Evolutionary conservation across 2,113 vertebrate genomes (phyloP).

Genomic region (Amazona guildingii): DNA sequence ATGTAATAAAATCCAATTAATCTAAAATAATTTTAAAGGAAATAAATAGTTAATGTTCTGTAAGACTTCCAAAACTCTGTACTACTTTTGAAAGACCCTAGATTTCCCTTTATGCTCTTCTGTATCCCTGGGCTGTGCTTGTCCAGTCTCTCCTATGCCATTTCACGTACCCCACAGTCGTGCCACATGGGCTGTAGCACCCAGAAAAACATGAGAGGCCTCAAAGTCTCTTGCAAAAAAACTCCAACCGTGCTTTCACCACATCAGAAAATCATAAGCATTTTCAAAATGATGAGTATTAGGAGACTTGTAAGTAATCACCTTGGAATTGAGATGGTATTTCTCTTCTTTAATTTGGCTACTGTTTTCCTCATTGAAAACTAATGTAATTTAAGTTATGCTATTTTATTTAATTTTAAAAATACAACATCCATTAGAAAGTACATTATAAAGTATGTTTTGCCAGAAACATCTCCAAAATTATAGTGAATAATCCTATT

Average conservation of each 20-base stretch:
- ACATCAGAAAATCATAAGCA: not conserved
- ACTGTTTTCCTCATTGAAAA: not conserved
- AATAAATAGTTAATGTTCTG: not conserved
- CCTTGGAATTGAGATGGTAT: not conserved
- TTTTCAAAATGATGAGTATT: not conserved
- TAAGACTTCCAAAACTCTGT: not conserved
- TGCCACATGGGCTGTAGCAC: not conserved
- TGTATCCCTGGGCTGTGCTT: not conserved
- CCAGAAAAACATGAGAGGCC: not conserved
- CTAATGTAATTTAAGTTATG: not conserved
- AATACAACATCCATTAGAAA: constrained; percentile 15
- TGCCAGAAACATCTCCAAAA: constrained; percentile 15
- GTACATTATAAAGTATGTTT: not conserved
- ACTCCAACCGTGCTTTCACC: not conserved
- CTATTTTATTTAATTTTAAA: constrained; percentile 33
- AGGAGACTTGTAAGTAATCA: not conserved
- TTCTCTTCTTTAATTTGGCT: not conserved
- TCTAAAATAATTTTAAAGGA: not conserved
- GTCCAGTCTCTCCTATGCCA: rapidly evolving
- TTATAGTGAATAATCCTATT: constrained; percentile 15
- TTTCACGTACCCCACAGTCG: not conserved
- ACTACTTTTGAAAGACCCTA: not conserved
- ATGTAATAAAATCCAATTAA: not conserved
- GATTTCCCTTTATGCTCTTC: not conserved
- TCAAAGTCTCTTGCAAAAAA: not conserved